A percentile compares a stretch with the other conserved stretches of the same genome.
Evolutionary conservation across 1,140 invertebrate species (phyloP).

Genomic region (Nasonia giraulti): DNA sequence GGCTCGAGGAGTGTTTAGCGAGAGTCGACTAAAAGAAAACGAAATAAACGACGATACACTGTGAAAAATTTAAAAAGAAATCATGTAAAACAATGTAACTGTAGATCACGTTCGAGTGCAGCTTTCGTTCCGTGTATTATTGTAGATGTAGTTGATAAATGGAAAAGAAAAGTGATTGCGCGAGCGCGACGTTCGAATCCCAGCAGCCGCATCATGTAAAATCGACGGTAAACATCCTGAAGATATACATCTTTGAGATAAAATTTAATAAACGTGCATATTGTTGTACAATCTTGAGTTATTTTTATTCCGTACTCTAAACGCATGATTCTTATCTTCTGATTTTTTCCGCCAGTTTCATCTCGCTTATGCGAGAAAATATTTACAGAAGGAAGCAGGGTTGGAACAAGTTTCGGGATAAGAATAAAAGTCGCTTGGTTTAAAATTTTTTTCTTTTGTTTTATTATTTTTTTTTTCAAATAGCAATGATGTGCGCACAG

Average conservation of each 20-base stretch:
- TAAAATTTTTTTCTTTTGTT: conserved; percentile 64
- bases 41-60: conserved; percentile 13
- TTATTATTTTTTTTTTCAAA: conserved; percentile 66
- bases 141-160: conserved; percentile 28
- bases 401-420: background rate
- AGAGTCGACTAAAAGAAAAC: conserved; percentile 8
- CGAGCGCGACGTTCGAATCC: conserved; percentile 56
- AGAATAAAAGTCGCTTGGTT: conserved; percentile 44
- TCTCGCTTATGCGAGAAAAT: background rate
- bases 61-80: conserved; percentile 25
- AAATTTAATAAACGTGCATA: conserved; percentile 71
- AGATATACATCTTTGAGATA: conserved; percentile 71
- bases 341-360: background rate
- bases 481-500: conserved; percentile 63
- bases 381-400: background rate
- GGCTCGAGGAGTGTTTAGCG: background rate
- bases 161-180: conserved; percentile 29
- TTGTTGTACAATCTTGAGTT: conserved; percentile 66
- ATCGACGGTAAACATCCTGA: conserved; percentile 63
- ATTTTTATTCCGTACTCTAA: conserved; percentile 41
- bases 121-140: conserved; percentile 35
- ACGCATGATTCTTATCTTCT: background rate
- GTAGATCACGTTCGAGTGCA: conserved; percentile 34
- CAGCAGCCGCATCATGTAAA: conserved; percentile 58
- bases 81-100: conserved; percentile 15